These are phyloP conservation scores for Trichosurus vulpecula DNA, from an alignment of 2,797 vertebrate species.

Conservation along the genomic window DNA sequence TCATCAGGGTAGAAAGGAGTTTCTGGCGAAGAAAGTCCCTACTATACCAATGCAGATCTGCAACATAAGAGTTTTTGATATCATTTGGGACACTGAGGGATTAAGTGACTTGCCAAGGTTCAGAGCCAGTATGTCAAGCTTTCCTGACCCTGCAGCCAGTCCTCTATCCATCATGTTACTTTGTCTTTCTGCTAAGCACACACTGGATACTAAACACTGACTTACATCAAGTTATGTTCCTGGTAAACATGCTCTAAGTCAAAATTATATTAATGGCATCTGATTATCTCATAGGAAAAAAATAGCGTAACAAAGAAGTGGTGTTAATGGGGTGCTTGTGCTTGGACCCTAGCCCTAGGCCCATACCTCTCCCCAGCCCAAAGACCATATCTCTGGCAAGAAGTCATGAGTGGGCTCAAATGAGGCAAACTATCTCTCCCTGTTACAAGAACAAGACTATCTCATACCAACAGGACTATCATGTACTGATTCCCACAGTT, in stretches of 20 bases:
- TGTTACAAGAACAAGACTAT: too few species aligned
- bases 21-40: neutral
- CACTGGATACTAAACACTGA: neutral
- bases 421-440: too few species aligned
- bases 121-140: neutral
- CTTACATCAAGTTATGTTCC: neutral
- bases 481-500: too few species aligned
- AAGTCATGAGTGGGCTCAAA: too few species aligned
- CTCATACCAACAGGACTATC: too few species aligned
- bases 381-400: too few species aligned
- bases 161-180: neutral
- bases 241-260: neutral
- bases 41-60: neutral
- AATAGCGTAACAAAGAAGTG: neutral
- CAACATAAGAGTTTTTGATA: neutral
- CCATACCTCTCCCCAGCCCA: too few species aligned
- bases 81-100: neutral
- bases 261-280: neutral
- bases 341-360: too few species aligned
- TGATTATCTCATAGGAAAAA: neutral
- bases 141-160: neutral
- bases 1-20: neutral
- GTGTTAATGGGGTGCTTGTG: neutral
- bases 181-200: neutral
- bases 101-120: neutral